Conservation (phyloP, 2,888 invertebrate species). For the Pandemis corylana region DNA sequence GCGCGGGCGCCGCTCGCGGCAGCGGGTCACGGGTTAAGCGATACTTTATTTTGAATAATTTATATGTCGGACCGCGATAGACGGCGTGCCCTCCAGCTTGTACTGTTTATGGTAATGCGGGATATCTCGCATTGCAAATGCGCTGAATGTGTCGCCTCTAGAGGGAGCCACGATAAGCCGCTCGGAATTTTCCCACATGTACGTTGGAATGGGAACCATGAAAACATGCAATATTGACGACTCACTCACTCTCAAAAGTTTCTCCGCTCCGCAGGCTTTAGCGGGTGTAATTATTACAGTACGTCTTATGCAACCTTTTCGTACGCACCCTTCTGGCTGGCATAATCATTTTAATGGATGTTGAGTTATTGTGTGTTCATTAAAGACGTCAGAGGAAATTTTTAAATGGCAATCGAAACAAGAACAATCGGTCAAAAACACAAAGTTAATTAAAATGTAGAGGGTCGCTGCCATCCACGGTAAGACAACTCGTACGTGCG, state of each 20-base stretch:
- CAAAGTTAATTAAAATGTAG: slow-evolving; percentile 75
- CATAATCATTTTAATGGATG: slow-evolving; percentile 26
- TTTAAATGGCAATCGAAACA: slow-evolving; percentile 64
- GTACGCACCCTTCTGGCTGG: slow-evolving; percentile 27
- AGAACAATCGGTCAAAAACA: slow-evolving; percentile 72
- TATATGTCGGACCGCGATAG: slow-evolving; percentile 83
- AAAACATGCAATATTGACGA: slow-evolving; percentile 19
- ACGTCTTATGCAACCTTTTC: slow-evolving; percentile 34
- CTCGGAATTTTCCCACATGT: slow-evolving; percentile 60
- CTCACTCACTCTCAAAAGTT: slow-evolving; percentile 11
- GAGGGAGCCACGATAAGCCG: slow-evolving; percentile 74
- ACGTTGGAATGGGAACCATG: slow-evolving; percentile 19
- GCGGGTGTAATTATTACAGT: slow-evolving; percentile 24
- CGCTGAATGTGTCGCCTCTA: slow-evolving; percentile 81
- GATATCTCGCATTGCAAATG: slow-evolving; percentile 84
- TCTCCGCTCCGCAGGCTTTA: slow-evolving; percentile 6
- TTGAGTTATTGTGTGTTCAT: slow-evolving; percentile 48
- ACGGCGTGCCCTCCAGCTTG: slow-evolving; percentile 82
- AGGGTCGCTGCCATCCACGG: slow-evolving; percentile 64
- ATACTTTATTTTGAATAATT: slow-evolving; percentile 86
- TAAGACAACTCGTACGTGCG: slow-evolving; percentile 62
- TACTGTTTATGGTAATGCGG: slow-evolving; percentile 84
- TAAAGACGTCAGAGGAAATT: slow-evolving; percentile 52
- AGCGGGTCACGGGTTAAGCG: slow-evolving; percentile 81
- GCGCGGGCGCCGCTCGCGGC: slow-evolving; percentile 52